Base-by-base conservation (phyloP, 2,888 invertebrate species). In the Tachystola acroxantha region DNA sequence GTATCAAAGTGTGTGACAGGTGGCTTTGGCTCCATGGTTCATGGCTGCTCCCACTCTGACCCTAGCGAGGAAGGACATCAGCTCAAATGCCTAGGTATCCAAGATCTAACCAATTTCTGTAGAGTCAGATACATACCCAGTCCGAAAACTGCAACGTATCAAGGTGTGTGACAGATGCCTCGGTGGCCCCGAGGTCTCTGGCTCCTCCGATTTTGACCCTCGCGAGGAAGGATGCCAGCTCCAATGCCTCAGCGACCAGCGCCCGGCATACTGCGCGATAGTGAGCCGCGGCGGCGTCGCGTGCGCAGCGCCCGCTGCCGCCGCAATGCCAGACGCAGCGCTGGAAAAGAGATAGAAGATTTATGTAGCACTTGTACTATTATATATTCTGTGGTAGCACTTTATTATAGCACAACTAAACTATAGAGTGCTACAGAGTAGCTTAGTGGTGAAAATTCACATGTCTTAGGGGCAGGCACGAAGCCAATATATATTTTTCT, bases 251-350 rank as follows among this genome's bases (percentile, higher is more conserved):
- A 11, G 96, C 93, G 42, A 97, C 95, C 53, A 97, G 90, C 40
- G 97, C 97, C 43, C 97, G 90, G 72, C 97, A 95, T 36, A 98
- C 97, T 41, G 97, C 96, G 65, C 93, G 93, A 87, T 97, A 98
- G 84, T 96, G 96, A 32, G 89, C 88, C 50, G 93, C 93, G 0
- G 93, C 93, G 39, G 91, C 89, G 44, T 90, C 88, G 46, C 88
- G 74, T 5, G 76, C 79, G 48, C 75, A 62, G 3, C 84, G 72
- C 3, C 84, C 80, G 39, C 82, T 60, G 32, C 82, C 82, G 33
- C 84, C 81, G 58, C 84, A 85, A 52, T 84, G 84, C 85, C 84
- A 84, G 5, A 80, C 70, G 53, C 85, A 85, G 6, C 85, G 77
- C 85, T 85, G 74, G 1, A 40, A 34, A 28, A 39, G n/a, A 12